Conservation (phyloP, 1,140 invertebrate genomes). For the Campoletis sonorensis region DNA sequence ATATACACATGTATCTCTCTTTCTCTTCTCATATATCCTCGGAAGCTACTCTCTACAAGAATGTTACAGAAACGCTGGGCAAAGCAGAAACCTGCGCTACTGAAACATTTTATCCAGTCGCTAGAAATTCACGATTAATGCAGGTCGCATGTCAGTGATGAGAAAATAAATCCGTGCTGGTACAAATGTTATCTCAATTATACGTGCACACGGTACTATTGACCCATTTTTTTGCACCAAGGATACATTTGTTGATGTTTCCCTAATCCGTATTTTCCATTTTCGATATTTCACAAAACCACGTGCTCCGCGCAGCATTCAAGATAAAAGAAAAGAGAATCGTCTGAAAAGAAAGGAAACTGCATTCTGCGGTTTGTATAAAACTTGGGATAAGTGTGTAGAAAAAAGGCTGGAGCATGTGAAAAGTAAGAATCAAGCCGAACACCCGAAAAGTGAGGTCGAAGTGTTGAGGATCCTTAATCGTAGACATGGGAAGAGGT, state of each 20-base stretch:
- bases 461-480: slow-evolving; percentile 42
- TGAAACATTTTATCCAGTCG: slow-evolving; percentile 14
- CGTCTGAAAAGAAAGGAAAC: too few relatives aligned
- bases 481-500: slow-evolving; percentile 12
- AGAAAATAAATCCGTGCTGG: neutral
- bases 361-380: too few relatives aligned
- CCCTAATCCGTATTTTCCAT: neutral
- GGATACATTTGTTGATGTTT: too few relatives aligned
- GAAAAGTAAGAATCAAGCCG: neutral
- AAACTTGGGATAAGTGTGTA: neutral
- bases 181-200: neutral
- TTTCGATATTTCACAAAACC: neutral
- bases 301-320: too few relatives aligned
- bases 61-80: neutral
- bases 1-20: neutral
- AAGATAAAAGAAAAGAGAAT: too few relatives aligned
- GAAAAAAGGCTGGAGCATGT: neutral
- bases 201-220: neutral
- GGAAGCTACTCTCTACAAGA: neutral
- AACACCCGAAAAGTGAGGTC: slow-evolving; percentile 5
- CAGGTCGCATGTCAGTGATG: neutral
- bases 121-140: neutral
- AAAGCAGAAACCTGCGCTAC: slow-evolving; percentile 17
- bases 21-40: neutral
- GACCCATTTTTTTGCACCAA: too few relatives aligned